phyloP scores from a whole-genome alignment of 1,140 invertebrate genomes.

The Dendroctonus ponderosae region DNA sequence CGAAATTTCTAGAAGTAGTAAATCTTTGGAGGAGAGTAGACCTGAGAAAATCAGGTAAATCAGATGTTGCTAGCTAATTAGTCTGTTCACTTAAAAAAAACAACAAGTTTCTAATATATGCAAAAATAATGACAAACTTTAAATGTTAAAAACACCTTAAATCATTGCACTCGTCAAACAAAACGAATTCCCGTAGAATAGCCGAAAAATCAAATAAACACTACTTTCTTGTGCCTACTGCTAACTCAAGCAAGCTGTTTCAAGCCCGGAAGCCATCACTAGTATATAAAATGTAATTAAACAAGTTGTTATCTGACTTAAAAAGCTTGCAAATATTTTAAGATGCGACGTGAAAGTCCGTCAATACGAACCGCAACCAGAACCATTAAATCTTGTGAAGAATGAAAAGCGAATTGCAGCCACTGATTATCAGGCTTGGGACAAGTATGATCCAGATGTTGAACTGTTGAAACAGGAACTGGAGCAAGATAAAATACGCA shows the following conservation, averaged over 20 bases:
- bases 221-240: no score
- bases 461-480: constrained; percentile 66
- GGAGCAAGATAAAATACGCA: constrained; percentile 53
- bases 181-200: not conserved
- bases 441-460: constrained; percentile 68
- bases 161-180: not conserved
- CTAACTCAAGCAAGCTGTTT: no score
- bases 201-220: no score
- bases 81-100: no score
- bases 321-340: not conserved
- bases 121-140: no score
- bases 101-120: no score
- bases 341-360: constrained; percentile 27
- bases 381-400: constrained; percentile 30
- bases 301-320: constrained; percentile 4
- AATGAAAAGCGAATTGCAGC: constrained; percentile 50
- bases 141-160: no score
- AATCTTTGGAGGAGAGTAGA: constrained; percentile 41
- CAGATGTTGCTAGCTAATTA: no score
- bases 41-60: constrained; percentile 20
- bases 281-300: not conserved
- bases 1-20: constrained; percentile 38
- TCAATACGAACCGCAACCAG: constrained; percentile 16
- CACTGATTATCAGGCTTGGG: constrained; percentile 66
- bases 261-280: no score